Percentiles rank a stretch among this genome's conserved stretches.
phyloP scores from a whole-genome alignment of 2,113 vertebrate species.

The Gavialis gangeticus region DNA sequence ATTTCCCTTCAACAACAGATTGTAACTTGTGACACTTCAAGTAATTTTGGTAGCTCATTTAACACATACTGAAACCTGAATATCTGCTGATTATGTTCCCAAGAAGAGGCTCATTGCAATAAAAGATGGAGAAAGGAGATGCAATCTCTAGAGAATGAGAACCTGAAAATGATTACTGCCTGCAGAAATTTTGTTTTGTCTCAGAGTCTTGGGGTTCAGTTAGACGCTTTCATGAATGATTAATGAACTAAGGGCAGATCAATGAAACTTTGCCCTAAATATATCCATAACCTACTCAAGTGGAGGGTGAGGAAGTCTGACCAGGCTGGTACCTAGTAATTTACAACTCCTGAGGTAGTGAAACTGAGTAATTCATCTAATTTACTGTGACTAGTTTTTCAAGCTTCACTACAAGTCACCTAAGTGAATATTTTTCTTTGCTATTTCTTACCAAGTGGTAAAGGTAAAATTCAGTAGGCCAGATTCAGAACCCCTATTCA shows the following conservation, averaged over 20 bases:
- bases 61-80: conserved; percentile 62
- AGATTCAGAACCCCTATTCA: background rate
- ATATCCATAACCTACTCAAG: conserved; percentile 49
- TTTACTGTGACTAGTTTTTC: conserved; percentile 65
- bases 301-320: conserved; percentile 13
- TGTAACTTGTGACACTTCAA: conserved; percentile 62
- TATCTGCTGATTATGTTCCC: conserved; percentile 67
- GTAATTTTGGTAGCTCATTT: conserved; percentile 74
- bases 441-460: conserved; percentile 10
- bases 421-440: conserved; percentile 36
- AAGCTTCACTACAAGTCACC: conserved; percentile 42
- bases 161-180: conserved; percentile 62
- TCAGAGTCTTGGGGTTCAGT: conserved; percentile 52
- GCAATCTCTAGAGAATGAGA: conserved; percentile 60
- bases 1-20: conserved; percentile 72
- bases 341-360: conserved; percentile 27
- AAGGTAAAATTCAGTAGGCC: conserved; percentile 18
- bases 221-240: conserved; percentile 64
- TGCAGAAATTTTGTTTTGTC: conserved; percentile 72
- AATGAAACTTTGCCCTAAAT: conserved; percentile 52
- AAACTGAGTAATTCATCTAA: conserved; percentile 59
- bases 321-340: conserved; percentile 30
- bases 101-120: conserved; percentile 56
- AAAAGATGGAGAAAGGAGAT: conserved; percentile 65
- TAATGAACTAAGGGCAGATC: conserved; percentile 63